Base-by-base conservation (phyloP, 1,140 invertebrate species). In the Atta colombica region DNA sequence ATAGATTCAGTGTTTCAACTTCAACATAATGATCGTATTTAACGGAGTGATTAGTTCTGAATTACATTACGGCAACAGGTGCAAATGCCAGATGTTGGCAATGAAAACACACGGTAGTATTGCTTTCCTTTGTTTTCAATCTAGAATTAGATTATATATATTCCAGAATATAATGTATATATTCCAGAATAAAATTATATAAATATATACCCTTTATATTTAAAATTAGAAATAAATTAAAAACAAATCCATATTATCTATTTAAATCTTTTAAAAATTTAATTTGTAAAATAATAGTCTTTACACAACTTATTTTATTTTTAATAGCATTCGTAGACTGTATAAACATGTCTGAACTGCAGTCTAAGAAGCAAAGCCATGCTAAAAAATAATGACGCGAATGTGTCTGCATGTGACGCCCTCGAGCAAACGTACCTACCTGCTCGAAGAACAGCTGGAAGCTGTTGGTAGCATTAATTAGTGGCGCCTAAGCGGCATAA, bases 401-500 rank as follows among this genome's bases (percentile, higher is more conserved):
- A n/a, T 49, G 60, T 49, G 51, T 78, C 74, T 25, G 21, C 7
- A 53, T 21, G 45, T 21, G 45, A 85, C 58, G 66, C 49, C 5
- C 61, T 77, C 49, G 51, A 65, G 31, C 6, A 21, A 66, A 66
- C n/a, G 8, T 53, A 31, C 28, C 80, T 61, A 21, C 35, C 39
- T 55, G 35, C 55, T 61, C 6, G 28, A 74, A 58, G 14, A n/a
- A 39, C 69, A 16, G 45, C 51, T 78, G 21, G 31, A 66, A 78
- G 18, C 14, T 21, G 49, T 0, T 39, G 61, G 74, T 85, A 45
- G 75, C 61, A 78, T 85, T 85, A 85, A 85, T 85, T 85, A 85
- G 74, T 78, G 28, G 74, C 72, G 39, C 7, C 45, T 85, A 85
- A 85, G 74, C 60, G 63, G 49, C 49, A 66, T 85, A 85, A 85